Evolutionary conservation across 2,113 vertebrate species (phyloP).

Genomic region (Myiozetetes cayanensis): DNA sequence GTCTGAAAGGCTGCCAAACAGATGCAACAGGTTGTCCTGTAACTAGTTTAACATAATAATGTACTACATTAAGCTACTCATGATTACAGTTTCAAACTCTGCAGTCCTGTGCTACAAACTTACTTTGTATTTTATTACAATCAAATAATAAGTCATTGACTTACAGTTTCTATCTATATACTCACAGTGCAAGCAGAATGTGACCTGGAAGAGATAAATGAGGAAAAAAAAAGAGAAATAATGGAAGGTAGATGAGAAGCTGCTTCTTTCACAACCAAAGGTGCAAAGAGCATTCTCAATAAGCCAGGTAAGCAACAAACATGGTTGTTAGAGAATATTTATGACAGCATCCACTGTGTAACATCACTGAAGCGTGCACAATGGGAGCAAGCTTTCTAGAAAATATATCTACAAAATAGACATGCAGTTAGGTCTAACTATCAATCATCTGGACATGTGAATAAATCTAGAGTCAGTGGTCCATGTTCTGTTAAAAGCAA

Average conservation of each 20-base stretch:
- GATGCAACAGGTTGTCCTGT: neutral
- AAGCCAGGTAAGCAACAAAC: conserved; percentile 65
- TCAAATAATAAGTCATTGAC: conserved; percentile 11
- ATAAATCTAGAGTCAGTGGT: conserved; percentile 43
- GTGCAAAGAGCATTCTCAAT: conserved; percentile 54
- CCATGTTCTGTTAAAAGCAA: conserved; percentile 28
- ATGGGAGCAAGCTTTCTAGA: conserved; percentile 46
- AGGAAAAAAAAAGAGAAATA: neutral
- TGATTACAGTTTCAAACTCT: neutral
- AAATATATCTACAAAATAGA: conserved; percentile 56
- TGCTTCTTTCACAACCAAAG: conserved; percentile 45
- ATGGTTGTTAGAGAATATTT: conserved; percentile 54
- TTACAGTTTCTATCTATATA: conserved; percentile 24
- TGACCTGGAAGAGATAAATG: conserved; percentile 56
- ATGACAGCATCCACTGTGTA: conserved; percentile 45
- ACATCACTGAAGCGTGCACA: conserved; percentile 59
- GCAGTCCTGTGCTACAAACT: neutral
- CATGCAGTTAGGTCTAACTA: conserved; percentile 51
- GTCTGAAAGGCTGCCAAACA: neutral
- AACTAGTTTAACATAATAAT: neutral
- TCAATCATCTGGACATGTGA: conserved; percentile 61
- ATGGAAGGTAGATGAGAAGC: conserved; percentile 54
- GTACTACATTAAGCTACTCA: neutral
- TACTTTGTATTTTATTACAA: neutral
- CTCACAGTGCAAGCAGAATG: conserved; percentile 38